Evolutionary conservation across 2,888 invertebrate species (phyloP).

Genomic region (Sphecodes monilicornis): DNA sequence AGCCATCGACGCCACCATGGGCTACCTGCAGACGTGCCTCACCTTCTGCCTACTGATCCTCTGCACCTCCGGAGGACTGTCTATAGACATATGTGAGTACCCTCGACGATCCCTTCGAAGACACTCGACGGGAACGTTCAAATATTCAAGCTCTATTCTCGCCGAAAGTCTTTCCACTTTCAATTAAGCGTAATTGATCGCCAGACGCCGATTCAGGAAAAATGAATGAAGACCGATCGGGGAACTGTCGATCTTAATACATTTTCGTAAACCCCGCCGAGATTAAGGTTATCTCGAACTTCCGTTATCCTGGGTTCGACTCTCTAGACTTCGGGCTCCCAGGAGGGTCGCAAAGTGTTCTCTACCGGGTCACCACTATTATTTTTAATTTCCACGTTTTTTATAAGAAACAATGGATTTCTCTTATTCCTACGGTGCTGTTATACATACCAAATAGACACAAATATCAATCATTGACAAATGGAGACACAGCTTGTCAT

Average conservation of each 20-base stretch:
- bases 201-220: slow-evolving; percentile 31
- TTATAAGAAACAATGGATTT: background rate
- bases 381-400: background rate
- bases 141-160: slow-evolving; percentile 13
- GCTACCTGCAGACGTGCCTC: slow-evolving; percentile 80
- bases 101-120: background rate
- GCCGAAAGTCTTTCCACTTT: background rate
- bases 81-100: slow-evolving; percentile 83
- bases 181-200: slow-evolving; percentile 41
- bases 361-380: background rate
- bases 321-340: slow-evolving; percentile 27
- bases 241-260: slow-evolving; percentile 8
- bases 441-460: background rate
- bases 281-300: slow-evolving; percentile 33
- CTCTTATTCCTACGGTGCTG: background rate
- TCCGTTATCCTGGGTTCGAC: slow-evolving; percentile 12
- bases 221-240: slow-evolving; percentile 17
- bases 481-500: background rate
- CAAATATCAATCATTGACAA: background rate
- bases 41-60: slow-evolving; percentile 79
- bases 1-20: slow-evolving; percentile 77
- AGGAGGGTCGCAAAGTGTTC: background rate
- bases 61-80: slow-evolving; percentile 77
- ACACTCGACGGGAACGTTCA: slow-evolving; percentile 1
- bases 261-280: background rate